phyloP scores from a whole-genome alignment of 1,140 invertebrate species.

The Drosophila orosa region DNA sequence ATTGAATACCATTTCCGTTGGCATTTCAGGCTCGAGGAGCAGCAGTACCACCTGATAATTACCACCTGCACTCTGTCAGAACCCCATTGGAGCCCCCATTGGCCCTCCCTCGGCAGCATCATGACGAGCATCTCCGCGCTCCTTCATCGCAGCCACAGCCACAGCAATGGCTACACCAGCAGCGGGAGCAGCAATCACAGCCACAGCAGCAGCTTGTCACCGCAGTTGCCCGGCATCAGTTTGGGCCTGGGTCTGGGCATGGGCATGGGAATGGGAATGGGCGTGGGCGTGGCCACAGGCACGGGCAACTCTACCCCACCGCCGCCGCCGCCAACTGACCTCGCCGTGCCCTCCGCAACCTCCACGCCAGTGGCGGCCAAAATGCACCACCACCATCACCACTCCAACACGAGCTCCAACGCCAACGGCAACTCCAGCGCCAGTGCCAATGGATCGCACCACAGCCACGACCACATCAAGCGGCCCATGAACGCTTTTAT shows the following conservation, averaged over 20 bases:
- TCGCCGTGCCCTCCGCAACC: slow-evolving; percentile 39
- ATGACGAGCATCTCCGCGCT: slow-evolving; percentile 75
- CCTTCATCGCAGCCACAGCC: slow-evolving; percentile 67
- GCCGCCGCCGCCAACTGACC: slow-evolving; percentile 39
- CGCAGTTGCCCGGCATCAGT: slow-evolving; percentile 63
- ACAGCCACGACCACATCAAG: slow-evolving; percentile 90
- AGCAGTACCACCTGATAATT: slow-evolving; percentile 48
- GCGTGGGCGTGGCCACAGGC: neutral
- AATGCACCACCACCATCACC: slow-evolving; percentile 53
- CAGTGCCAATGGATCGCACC: slow-evolving; percentile 47
- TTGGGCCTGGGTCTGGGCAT: slow-evolving; percentile 39
- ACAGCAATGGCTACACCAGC: slow-evolving; percentile 62
- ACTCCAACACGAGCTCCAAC: slow-evolving; percentile 36
- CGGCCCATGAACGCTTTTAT: slow-evolving; percentile 97
- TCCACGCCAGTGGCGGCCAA: slow-evolving; percentile 43
- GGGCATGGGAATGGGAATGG: slow-evolving; percentile 7
- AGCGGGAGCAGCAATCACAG: slow-evolving; percentile 71
- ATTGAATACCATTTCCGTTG: slow-evolving; percentile 74
- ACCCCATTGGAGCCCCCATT: neutral
- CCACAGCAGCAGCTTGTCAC: slow-evolving; percentile 70
- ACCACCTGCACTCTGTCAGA: slow-evolving; percentile 55
- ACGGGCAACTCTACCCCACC: slow-evolving; percentile 20
- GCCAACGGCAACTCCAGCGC: slow-evolving; percentile 8
- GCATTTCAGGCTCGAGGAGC: slow-evolving; percentile 60
- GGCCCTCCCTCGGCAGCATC: slow-evolving; percentile 16